Evolutionary conservation across 2,113 vertebrate species (phyloP).

Genomic region (Rhinolophus sinicus): DNA sequence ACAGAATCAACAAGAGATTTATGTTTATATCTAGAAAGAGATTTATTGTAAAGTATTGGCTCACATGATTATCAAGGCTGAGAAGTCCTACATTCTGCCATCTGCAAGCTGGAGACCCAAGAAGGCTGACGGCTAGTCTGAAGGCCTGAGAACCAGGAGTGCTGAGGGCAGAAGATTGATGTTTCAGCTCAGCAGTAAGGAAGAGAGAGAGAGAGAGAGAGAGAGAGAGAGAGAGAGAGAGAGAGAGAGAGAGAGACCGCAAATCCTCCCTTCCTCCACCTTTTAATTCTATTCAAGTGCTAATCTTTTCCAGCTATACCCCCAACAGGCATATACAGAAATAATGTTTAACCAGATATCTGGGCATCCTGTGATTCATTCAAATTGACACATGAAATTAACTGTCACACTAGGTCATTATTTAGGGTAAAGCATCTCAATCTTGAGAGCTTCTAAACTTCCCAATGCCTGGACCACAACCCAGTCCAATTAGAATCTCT

Average conservation of each 20-base stretch:
- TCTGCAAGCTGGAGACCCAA: neutral
- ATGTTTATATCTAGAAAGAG: neutral
- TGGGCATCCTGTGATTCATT: neutral
- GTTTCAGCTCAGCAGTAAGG: neutral
- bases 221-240: no score
- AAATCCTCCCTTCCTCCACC: neutral
- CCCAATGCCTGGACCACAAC: neutral
- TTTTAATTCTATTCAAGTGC: neutral
- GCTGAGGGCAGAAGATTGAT: neutral
- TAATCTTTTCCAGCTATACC: neutral
- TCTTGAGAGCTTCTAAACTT: neutral
- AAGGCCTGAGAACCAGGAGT: neutral
- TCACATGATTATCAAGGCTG: neutral
- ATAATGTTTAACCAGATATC: neutral
- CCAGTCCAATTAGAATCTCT: neutral
- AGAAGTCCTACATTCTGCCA: neutral
- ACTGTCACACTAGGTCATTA: neutral
- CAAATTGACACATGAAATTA: neutral
- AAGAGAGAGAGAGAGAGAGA: no score
- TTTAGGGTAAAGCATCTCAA: neutral
- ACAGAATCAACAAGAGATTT: neutral
- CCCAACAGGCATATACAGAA: neutral
- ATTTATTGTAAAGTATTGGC: neutral
- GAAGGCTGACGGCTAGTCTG: neutral
- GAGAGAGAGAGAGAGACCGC: no score